Percentiles rank a stretch among this genome's conserved stretches.
These are phyloP conservation scores for Anthophora plumipes DNA, from an alignment of 2,888 invertebrate species.

Conservation along the genomic window DNA sequence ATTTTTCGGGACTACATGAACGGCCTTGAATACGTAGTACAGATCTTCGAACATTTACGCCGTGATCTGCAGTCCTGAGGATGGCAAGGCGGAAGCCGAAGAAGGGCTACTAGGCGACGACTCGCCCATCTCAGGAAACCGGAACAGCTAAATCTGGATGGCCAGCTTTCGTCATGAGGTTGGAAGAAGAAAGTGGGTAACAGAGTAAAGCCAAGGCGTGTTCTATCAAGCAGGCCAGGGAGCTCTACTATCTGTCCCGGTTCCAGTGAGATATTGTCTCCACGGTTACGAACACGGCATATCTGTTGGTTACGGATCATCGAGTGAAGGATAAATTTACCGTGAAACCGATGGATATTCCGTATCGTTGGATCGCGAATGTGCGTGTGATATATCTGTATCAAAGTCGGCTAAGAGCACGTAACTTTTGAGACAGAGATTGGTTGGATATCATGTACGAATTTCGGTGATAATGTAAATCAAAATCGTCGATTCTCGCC, in stretches of 20 bases:
- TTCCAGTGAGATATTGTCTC: constrained; percentile 35
- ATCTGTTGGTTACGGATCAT: constrained; percentile 30
- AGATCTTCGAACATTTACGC: constrained; percentile 85
- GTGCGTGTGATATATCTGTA: constrained; percentile 22
- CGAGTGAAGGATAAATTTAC: neutral
- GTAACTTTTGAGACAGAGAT: constrained; percentile 15
- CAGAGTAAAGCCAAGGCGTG: constrained; percentile 11
- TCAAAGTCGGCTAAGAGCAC: neutral
- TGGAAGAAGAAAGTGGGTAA: constrained; percentile 15
- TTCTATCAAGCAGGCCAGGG: constrained; percentile 23
- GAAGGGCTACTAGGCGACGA: constrained; percentile 76
- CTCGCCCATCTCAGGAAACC: constrained; percentile 74
- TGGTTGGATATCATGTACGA: constrained; percentile 4
- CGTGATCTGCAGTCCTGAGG: constrained; percentile 79
- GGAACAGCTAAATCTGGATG: constrained; percentile 62
- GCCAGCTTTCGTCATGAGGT: constrained; percentile 64
- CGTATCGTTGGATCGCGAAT: constrained; percentile 30
- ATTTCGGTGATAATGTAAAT: constrained; percentile 15
- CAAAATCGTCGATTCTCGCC: constrained; percentile 26
- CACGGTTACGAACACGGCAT: constrained; percentile 28
- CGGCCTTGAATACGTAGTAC: constrained; percentile 86
- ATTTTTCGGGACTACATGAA: constrained; percentile 88
- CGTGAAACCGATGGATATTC: constrained; percentile 32
- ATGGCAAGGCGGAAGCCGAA: constrained; percentile 77
- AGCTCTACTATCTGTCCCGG: constrained; percentile 10